Percentiles rank a stretch among this genome's conserved stretches.
These are phyloP conservation scores for Anhinga rufa DNA, from an alignment of 2,113 vertebrate species.

Conservation along the genomic window DNA sequence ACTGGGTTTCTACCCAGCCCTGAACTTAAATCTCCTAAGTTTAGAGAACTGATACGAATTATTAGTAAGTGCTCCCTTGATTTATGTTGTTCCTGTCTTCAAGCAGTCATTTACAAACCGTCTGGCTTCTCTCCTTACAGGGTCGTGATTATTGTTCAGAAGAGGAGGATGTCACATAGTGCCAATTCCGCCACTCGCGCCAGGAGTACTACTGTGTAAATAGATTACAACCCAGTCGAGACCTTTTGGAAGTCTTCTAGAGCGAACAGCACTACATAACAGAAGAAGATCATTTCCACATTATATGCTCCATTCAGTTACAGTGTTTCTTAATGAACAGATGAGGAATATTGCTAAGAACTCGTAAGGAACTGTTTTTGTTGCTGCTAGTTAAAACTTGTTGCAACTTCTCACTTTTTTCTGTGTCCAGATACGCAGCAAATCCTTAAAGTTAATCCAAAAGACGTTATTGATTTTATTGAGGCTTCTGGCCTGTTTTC, in stretches of 20 bases:
- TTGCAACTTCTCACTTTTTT: conserved; percentile 75
- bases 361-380: conserved; percentile 69
- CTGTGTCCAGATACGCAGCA: conserved; percentile 74
- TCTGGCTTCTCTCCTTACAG: conserved; percentile 62
- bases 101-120: not conserved
- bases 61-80: not conserved
- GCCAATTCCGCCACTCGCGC: conserved; percentile 31
- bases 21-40: not conserved
- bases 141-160: conserved; percentile 96
- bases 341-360: conserved; percentile 73
- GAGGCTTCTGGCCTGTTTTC: conserved; percentile 68
- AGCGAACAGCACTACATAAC: conserved; percentile 65
- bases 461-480: conserved; percentile 65
- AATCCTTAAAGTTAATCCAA: conserved; percentile 65
- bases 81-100: not conserved
- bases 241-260: conserved; percentile 68
- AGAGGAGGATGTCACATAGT: conserved; percentile 96
- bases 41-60: not conserved
- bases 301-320: conserved; percentile 75
- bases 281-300: conserved; percentile 71
- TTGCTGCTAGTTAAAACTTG: conserved; percentile 78
- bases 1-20: not conserved
- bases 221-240: conserved; percentile 74
- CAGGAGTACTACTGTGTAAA: conserved; percentile 78
- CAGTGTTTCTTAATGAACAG: conserved; percentile 77